Evolutionary conservation across 2,113 vertebrate genomes (phyloP).

Genomic region (Microtus ochrogaster): DNA sequence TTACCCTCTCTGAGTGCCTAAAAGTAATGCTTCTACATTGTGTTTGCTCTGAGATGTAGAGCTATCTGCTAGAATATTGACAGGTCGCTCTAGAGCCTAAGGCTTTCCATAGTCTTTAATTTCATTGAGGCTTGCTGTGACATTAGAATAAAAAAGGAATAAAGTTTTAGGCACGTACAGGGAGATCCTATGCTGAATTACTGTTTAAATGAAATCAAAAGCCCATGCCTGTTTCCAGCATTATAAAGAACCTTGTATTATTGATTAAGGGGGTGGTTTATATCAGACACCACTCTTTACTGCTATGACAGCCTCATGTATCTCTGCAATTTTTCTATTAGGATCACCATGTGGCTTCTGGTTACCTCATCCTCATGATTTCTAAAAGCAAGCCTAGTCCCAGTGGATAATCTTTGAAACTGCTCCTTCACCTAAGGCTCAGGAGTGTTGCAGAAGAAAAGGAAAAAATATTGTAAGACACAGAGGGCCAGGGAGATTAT

Average conservation of each 20-base stretch:
- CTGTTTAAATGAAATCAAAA: not conserved
- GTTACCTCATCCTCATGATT: not conserved
- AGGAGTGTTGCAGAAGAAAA: not conserved
- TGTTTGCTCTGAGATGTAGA: not conserved
- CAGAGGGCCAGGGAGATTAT: not conserved
- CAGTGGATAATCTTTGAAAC: not conserved
- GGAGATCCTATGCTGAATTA: not conserved
- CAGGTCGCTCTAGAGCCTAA: not conserved
- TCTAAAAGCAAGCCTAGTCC: not conserved
- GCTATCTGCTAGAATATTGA: constrained; percentile 17
- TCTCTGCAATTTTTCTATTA: not conserved
- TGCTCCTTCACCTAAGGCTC: not conserved
- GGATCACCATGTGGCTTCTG: not conserved
- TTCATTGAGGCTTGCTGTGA: not conserved
- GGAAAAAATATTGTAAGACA: not conserved
- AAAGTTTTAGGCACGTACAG: not conserved
- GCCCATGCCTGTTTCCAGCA: not conserved
- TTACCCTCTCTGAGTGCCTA: not conserved
- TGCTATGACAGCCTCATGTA: not conserved
- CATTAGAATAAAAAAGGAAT: constrained; percentile 9
- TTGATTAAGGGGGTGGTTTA: not conserved
- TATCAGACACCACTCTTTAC: not conserved
- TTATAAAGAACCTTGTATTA: not conserved
- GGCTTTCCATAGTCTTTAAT: constrained; percentile 31
- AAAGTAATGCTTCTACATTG: not conserved